Evolutionary conservation across 2,888 invertebrate species (phyloP), one percentile per base, ranked within the genome.

Genomic region (Cynaeus angustus): DNA sequence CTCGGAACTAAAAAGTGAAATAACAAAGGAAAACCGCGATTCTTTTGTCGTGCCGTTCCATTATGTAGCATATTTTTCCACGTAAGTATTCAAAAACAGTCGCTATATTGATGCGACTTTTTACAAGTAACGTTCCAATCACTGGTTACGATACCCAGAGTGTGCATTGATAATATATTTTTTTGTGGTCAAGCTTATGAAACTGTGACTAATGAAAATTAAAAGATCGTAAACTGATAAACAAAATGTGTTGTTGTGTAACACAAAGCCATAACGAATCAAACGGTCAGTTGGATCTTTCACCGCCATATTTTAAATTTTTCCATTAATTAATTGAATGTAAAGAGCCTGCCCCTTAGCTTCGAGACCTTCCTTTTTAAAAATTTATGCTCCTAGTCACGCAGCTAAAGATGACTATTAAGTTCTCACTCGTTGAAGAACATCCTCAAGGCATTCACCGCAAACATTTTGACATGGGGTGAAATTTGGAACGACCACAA

Each of bases 121-220:
- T 37, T n/a, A 55, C n/a, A 55, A 13, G 41, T 43, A 56, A 56
- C 43, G 56, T 56, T 56, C 56, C 56, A 43, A 56, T 59, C 59
- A 14, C 26, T 59, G 45, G 9, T 9, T 38, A 13, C 26, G 55
- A 55, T 26, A 55, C 37, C 37, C 28, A 28, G 9, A 55, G 55
- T 37, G 33, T 30, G 38, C 55, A 55, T 33, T 55, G 13, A 55
- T 55, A 16, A 41, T 33, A 33, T 33, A 33, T n/a, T 43, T 56
- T 56, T 41, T 56, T 56, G 56, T 41, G 41, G 41, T 13, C 21
- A n/a, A 38, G 56, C 26, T 52, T 56, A 56, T 8, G 26, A 38
- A 41, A 56, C 56, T 56, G 56, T 43, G 26, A 56, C 56, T 56
- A 56, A 56, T 56, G 26, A 56, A 38, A 56, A 56, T 56, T 38